phyloP scores from a whole-genome alignment of 2,888 invertebrate genomes.

The Leucophora obtusa region DNA sequence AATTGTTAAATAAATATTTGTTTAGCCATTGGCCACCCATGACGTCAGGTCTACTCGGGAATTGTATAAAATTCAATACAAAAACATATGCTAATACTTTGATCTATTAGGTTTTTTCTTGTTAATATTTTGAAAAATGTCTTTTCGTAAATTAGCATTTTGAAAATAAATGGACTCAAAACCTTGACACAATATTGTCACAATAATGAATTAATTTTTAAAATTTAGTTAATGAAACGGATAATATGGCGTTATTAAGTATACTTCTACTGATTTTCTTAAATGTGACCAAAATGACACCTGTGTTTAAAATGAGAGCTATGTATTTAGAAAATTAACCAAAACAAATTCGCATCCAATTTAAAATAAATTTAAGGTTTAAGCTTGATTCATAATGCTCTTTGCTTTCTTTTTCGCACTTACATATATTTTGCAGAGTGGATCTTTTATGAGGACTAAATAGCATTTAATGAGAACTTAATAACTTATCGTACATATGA shows the following conservation, averaged over 20 bases:
- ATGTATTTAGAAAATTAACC: too few relatives aligned
- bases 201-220: conserved; percentile 1
- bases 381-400: too few relatives aligned
- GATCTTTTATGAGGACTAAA: too few relatives aligned
- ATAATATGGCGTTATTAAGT: not conserved
- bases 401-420: too few relatives aligned
- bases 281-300: not conserved
- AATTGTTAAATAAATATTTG: not conserved
- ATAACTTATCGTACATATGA: too few relatives aligned
- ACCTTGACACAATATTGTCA: conserved; percentile 40
- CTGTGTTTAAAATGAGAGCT: not conserved
- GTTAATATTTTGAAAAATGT: not conserved
- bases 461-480: too few relatives aligned
- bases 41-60: conserved; percentile 25
- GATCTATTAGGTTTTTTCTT: not conserved
- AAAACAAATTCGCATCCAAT: too few relatives aligned
- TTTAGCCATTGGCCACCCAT: conserved; percentile 8
- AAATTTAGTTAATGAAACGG: not conserved
- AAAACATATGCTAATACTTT: not conserved
- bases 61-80: too few relatives aligned
- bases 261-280: not conserved
- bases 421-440: too few relatives aligned
- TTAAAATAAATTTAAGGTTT: too few relatives aligned
- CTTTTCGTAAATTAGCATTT: not conserved
- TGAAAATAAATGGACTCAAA: conserved; percentile 25